Evolutionary conservation across 2,797 vertebrate genomes (phyloP), one percentile per base, ranked within the genome.

Genomic region (Gymnoscopelus microlampas): DNA sequence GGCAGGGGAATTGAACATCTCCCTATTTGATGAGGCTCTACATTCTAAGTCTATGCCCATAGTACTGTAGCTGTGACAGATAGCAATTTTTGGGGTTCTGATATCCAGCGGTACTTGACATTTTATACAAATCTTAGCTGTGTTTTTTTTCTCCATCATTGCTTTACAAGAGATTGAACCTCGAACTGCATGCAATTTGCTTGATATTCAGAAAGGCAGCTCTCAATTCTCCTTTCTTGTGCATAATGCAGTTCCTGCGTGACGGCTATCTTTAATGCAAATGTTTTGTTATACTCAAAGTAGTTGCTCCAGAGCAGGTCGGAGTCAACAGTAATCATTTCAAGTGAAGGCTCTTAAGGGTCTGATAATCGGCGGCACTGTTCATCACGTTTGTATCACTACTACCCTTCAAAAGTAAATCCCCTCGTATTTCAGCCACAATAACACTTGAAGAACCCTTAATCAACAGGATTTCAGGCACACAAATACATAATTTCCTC

Each of bases 51-150:
- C 76, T 79, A 79, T 88, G 87, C 84, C 89, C 39, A 44, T 44
- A 44, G 39, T 73, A 73, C 83, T 78, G 78, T 80, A 66, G 78
- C 83, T 89, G 87, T 79, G 86, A 87, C 82, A 68, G 72, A 79
- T 76, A 59, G 73, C 74, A 80, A 81, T 67, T 77, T 80, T 86
- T 85, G 8, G 39, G 39, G 39, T 86, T 85, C 85, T 81, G 74
- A 85, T 83, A 81, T 88, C 80, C 89, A 85, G 88, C 84, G 58
- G 85, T 50, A 93, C 93, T 94, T 94, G 94, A 94, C 94, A 93
- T 94, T 94, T 94, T 87, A 86, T 83, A 75, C 87, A 88, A 89
- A 89, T 82, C 79, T 57, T 19, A 70, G 75, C 76, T 71, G 73
- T 73, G 80, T 87, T 84, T 84, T 88, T 79, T 66, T 10, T 1